phyloP scores from a whole-genome alignment of 2,113 vertebrate species.

The Amphiprion ocellaris region DNA sequence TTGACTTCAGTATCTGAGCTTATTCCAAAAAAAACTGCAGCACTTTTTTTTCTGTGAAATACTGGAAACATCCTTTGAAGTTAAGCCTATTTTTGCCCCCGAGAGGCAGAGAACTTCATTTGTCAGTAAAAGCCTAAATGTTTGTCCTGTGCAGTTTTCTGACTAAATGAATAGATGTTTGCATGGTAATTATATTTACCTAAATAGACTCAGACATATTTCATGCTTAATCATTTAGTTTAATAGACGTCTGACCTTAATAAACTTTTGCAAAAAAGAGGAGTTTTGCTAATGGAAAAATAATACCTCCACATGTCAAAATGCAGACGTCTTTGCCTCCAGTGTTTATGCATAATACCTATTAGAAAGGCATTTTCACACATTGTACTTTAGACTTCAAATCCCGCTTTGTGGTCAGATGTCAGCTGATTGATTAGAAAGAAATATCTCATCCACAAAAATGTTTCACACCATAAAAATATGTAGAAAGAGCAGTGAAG shows the following conservation, averaged over 20 bases:
- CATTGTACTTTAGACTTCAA: neutral
- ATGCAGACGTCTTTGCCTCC: neutral
- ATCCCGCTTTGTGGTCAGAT: neutral
- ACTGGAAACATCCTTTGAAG: slow-evolving; percentile 63
- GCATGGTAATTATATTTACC: neutral
- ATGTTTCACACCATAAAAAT: slow-evolving; percentile 7
- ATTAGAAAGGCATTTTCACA: neutral
- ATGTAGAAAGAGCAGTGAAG: neutral
- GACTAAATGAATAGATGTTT: slow-evolving; percentile 29
- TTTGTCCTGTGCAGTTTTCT: slow-evolving; percentile 24
- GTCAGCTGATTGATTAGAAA: neutral
- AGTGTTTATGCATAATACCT: slow-evolving; percentile 4
- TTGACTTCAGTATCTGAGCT: slow-evolving; percentile 54
- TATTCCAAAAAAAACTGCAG: slow-evolving; percentile 29
- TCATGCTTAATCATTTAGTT: slow-evolving; percentile 25
- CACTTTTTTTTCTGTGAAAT: slow-evolving; percentile 44
- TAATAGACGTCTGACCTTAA: slow-evolving; percentile 26
- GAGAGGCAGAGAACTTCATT: slow-evolving; percentile 47
- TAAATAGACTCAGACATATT: slow-evolving; percentile 29
- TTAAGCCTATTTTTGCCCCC: slow-evolving; percentile 53
- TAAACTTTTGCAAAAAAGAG: neutral
- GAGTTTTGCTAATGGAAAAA: neutral
- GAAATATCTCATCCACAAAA: too few relatives aligned
- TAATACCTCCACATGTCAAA: slow-evolving; percentile 1
- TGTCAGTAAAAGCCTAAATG: slow-evolving; percentile 42